These are phyloP conservation scores for Coluber constrictor DNA, from an alignment of 2,797 vertebrate genomes.

Conservation along the genomic window DNA sequence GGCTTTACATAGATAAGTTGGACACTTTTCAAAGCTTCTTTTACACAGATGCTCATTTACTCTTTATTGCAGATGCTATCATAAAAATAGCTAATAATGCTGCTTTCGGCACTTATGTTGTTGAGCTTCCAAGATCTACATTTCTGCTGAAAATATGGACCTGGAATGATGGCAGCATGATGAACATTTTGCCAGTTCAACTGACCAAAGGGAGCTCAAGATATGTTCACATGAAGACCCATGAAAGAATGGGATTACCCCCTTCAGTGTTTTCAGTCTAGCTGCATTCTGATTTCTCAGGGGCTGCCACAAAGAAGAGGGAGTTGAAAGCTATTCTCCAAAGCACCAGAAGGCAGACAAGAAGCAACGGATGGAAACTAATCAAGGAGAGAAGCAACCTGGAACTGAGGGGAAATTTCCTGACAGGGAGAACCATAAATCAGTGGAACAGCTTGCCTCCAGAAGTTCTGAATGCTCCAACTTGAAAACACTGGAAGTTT, in stretches of 20 bases:
- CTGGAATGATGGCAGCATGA: background rate
- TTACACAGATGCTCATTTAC: constrained; percentile 6
- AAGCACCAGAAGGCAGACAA: no score
- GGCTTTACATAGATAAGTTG: background rate
- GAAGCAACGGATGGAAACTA: no score
- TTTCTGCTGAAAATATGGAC: background rate
- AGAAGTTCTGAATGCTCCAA: no score
- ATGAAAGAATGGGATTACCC: background rate
- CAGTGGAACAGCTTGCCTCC: no score
- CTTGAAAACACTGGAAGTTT: no score
- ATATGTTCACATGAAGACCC: background rate
- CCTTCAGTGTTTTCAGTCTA: background rate
- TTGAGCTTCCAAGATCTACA: background rate
- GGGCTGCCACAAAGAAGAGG: no score
- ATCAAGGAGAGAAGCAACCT: no score
- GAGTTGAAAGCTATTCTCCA: no score
- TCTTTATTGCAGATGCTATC: constrained; percentile 2
- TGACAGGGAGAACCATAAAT: no score
- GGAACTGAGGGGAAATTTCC: no score
- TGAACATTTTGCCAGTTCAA: background rate
- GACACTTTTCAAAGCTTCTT: constrained; percentile 4
- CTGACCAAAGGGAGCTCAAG: background rate
- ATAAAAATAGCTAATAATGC: constrained; percentile 9
- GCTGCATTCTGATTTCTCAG: background rate
- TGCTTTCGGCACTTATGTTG: background rate